Percentiles rank a stretch among this genome's conserved stretches.
phyloP scores from a whole-genome alignment of 2,797 vertebrate genomes.

The Hypotaenidia okinawae region DNA sequence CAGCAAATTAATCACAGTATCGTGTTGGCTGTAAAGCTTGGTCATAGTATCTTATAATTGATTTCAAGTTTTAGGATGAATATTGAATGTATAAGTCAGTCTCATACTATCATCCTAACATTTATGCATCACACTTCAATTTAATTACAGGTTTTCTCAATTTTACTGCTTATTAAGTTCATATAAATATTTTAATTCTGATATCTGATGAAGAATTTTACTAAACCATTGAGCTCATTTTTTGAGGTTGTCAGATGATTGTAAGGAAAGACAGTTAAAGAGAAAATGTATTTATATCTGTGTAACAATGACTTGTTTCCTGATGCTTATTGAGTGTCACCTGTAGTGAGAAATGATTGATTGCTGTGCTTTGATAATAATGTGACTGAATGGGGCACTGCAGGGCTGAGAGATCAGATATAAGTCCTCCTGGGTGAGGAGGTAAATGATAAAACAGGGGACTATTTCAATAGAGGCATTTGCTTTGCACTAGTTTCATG shows the following conservation, averaged over 20 bases:
- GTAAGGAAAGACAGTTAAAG: background rate
- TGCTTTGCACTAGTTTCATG: background rate
- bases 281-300: background rate
- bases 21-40: background rate
- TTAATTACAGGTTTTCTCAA: background rate
- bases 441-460: background rate
- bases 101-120: fast-evolving
- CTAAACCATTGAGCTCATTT: background rate
- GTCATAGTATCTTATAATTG: background rate
- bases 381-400: background rate
- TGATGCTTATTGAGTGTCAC: background rate
- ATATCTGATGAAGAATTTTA: background rate
- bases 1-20: fast-evolving
- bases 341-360: background rate
- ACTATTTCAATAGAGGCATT: background rate
- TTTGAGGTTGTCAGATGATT: background rate
- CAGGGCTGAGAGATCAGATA: background rate
- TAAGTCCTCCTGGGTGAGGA: background rate
- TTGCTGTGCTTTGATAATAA: background rate
- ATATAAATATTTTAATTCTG: background rate
- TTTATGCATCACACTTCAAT: background rate
- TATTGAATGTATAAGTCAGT: background rate
- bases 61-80: background rate
- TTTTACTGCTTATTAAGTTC: background rate
- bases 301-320: background rate